A percentile compares a stretch with the other conserved stretches of the same genome.
phyloP scores from a whole-genome alignment of 2,797 vertebrate genomes.

The Cottoperca gobio region DNA sequence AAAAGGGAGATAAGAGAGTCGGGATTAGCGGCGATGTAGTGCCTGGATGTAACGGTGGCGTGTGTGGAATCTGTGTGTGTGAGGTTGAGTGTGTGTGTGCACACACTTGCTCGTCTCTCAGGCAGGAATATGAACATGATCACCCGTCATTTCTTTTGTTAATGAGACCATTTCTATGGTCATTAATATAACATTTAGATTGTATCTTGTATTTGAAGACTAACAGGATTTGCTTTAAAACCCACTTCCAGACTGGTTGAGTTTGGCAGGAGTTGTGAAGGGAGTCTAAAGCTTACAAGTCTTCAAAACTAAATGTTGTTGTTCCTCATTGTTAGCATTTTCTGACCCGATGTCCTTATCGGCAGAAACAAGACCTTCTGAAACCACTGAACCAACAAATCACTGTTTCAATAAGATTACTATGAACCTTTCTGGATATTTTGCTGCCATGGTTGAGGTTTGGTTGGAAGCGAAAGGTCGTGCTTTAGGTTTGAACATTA shows the following conservation, averaged over 20 bases:
- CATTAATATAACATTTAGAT: no score
- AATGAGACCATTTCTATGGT: background rate
- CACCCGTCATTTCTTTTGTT: background rate
- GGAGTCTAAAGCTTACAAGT: no score
- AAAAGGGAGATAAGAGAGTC: conserved; percentile 53
- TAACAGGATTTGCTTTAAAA: no score
- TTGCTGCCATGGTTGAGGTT: background rate
- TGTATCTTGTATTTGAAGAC: no score
- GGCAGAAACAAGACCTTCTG: background rate
- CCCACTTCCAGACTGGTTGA: no score
- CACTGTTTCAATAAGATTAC: background rate
- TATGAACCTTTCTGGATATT: background rate
- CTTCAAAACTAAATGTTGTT: background rate
- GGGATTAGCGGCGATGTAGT: conserved; percentile 20
- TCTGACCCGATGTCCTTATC: background rate
- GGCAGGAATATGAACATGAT: background rate
- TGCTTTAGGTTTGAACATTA: background rate
- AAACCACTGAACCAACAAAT: no score
- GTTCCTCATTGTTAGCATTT: background rate
- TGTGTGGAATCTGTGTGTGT: background rate
- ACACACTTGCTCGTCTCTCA: background rate
- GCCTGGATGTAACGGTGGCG: conserved; percentile 9
- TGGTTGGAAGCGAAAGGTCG: background rate
- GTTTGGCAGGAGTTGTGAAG: no score
- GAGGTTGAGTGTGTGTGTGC: background rate